Evolutionary conservation across 1,140 invertebrate species (phyloP).

Genomic region (Sinonovacula constricta): DNA sequence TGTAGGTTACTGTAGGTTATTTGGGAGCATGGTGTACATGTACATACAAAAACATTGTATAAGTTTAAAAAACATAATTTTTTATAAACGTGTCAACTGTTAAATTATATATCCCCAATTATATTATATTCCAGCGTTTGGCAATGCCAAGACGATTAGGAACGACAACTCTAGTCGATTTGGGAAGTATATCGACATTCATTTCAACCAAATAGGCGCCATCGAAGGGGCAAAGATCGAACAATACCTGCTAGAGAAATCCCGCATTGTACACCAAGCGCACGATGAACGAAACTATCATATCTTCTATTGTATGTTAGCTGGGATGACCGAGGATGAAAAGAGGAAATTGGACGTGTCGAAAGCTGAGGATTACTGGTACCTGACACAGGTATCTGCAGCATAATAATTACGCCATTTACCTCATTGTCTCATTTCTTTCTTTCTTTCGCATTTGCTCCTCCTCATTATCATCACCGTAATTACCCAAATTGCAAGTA

Average conservation of each 20-base stretch:
- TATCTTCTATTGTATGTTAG: conserved; percentile 98
- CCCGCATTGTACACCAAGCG: conserved; percentile 96
- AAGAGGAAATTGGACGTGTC: conserved; percentile 92
- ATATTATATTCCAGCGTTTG: conserved; percentile 88
- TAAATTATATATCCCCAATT: not conserved
- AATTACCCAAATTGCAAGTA: too few relatives aligned
- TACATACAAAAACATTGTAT: too few relatives aligned
- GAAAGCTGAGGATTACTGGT: conserved; percentile 92
- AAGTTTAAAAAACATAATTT: too few relatives aligned
- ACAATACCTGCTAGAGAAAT: conserved; percentile 98
- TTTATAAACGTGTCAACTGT: too few relatives aligned
- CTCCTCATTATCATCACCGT: too few relatives aligned
- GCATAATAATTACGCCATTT: not conserved
- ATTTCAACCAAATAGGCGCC: conserved; percentile 94
- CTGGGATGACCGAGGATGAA: conserved; percentile 94
- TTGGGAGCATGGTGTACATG: too few relatives aligned
- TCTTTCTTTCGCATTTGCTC: too few relatives aligned
- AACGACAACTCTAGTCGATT: conserved; percentile 99
- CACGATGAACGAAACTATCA: conserved; percentile 98
- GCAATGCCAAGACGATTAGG: conserved; percentile 98
- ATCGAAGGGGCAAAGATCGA: conserved; percentile 99
- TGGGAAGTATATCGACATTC: conserved; percentile 99
- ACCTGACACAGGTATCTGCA: conserved; percentile 90
- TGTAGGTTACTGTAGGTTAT: too few relatives aligned
- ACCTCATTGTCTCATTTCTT: not conserved